Evolutionary conservation across 2,113 vertebrate species (phyloP).

Genomic region (Cichladusa arquata): DNA sequence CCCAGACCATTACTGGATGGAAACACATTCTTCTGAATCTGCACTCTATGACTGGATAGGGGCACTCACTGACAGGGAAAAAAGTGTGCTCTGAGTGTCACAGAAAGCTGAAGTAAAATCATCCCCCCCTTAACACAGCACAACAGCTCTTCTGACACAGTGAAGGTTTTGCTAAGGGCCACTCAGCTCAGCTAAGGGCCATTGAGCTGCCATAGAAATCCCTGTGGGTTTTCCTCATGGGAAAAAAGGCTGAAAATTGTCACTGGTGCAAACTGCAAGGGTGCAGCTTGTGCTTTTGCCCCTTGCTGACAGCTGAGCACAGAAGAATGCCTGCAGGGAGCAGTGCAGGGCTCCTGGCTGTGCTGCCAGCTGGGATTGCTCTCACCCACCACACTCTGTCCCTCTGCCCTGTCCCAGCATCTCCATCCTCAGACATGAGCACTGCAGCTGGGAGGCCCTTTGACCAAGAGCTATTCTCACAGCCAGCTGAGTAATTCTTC

Average conservation of each 20-base stretch:
- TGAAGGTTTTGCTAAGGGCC: neutral
- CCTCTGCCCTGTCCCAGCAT: neutral
- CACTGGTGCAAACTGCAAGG: neutral
- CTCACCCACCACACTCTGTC: rapidly evolving
- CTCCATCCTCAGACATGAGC: neutral
- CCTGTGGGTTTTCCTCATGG: neutral
- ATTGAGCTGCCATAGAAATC: neutral
- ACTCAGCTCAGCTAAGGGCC: neutral
- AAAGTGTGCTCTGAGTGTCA: neutral
- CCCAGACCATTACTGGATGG: neutral
- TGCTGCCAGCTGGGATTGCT: neutral
- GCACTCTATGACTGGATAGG: neutral
- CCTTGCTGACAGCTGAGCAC: neutral
- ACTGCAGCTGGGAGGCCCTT: neutral
- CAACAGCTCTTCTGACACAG: neutral
- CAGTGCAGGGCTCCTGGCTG: neutral
- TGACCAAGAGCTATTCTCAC: neutral
- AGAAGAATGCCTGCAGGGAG: neutral
- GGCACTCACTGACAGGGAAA: neutral
- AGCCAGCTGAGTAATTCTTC: neutral
- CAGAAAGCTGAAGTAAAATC: neutral
- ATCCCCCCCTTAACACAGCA: neutral
- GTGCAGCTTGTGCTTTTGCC: neutral
- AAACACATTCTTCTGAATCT: neutral
- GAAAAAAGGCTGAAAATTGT: neutral